Evolutionary conservation across 2,797 vertebrate genomes (phyloP).

Genomic region (Chaetodon trifasciatus): DNA sequence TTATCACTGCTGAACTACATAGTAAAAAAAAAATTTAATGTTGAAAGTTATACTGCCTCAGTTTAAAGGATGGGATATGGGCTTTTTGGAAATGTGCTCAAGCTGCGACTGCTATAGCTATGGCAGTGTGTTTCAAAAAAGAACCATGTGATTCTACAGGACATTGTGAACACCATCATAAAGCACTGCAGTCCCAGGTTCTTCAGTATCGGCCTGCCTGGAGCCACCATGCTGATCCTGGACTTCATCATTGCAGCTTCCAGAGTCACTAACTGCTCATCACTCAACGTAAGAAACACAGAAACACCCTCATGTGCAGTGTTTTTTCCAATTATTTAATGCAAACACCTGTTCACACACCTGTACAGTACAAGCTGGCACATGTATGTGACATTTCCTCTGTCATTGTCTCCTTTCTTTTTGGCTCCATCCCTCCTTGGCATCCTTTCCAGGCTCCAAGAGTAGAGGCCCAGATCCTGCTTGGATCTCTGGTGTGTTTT

Average conservation of each 20-base stretch:
- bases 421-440: background rate
- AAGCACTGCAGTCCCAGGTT: slow-evolving; percentile 99
- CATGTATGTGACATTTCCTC: background rate
- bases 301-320: background rate
- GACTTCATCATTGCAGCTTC: slow-evolving; percentile 98
- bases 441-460: slow-evolving; percentile 90
- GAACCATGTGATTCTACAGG: slow-evolving; percentile 80
- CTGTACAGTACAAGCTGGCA: background rate
- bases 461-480: slow-evolving; percentile 96
- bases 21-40: background rate
- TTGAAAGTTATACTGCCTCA: background rate
- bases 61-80: background rate
- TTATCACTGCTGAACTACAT: background rate
- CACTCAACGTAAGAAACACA: slow-evolving; percentile 91
- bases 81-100: background rate
- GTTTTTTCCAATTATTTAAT: background rate
- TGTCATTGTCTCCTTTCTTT: background rate
- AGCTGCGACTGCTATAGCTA: background rate
- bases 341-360: background rate
- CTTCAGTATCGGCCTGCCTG: slow-evolving; percentile 97
- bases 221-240: slow-evolving; percentile 97
- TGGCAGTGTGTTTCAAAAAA: background rate
- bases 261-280: slow-evolving; percentile 94
- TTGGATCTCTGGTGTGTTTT: slow-evolving; percentile 98
- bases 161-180: slow-evolving; percentile 99